Evolutionary conservation across 1,140 invertebrate species (phyloP), one percentile per base, ranked within the genome.

Genomic region (Zaprionus vittiger): DNA sequence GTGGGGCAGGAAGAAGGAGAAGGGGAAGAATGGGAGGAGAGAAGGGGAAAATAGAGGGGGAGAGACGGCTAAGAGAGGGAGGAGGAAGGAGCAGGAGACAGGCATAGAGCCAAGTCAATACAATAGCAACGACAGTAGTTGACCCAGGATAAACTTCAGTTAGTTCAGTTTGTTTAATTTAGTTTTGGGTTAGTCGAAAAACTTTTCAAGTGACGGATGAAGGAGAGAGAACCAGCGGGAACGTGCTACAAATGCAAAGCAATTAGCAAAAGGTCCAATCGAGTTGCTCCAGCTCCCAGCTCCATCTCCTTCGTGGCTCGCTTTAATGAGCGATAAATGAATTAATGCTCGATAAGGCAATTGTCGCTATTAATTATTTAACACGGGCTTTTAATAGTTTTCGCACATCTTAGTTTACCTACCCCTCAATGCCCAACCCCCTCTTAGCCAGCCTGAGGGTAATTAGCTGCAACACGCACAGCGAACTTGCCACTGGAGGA

Each of bases 281-380:
- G 12, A 26, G 24, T 7, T 54, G 49, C 15, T 17, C 14, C 20
- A 14, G 52, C 15, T 54, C 22, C 22, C 52, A 22, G 22, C 12
- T 5, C 44, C 17, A 4, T 7, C 7, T 11, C 47, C 14, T 12
- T 4, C 1, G 26, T 4, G 41, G 4, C n/a, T 1, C 31, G 12
- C 14, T 73, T 80, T 78, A 75, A 83, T 73, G 64, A 61, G 12
- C 84, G 66, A 84, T 87, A 87, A 87, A 87, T 87, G 81, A 90
- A 87, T 87, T 87, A 90, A 84, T 77, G 78, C 66, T 70, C 81
- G 74, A 87, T 87, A 87, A 84, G 89, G 81, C 68, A 81, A 84
- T 84, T 87, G 84, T 89, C 84, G 74, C 80, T 63, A 84, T 87
- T 87, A 87, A 90, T 87, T 87, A 87, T 79, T 73, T 61, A 64